These are phyloP conservation scores for Chlorocebus sabaeus DNA, from an alignment of 2,113 vertebrate species.

Conservation along the genomic window DNA sequence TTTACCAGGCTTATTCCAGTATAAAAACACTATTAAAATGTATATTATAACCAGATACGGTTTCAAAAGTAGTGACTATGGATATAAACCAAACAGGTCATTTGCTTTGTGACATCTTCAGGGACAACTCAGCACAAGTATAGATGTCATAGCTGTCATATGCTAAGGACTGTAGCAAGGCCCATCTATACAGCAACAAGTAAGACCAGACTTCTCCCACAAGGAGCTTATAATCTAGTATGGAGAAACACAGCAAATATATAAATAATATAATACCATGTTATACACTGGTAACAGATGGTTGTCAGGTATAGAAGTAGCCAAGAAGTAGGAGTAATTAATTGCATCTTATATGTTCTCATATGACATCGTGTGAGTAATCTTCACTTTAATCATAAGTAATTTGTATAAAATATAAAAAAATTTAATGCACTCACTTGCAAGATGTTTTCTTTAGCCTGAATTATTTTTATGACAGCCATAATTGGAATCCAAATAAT, in stretches of 20 bases:
- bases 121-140: neutral
- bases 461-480: slow-evolving; percentile 85
- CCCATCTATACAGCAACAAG: neutral
- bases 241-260: neutral
- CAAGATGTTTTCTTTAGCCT: slow-evolving; percentile 85
- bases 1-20: neutral
- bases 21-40: neutral
- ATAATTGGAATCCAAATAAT: slow-evolving; percentile 92
- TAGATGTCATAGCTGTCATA: neutral
- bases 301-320: neutral
- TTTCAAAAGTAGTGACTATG: neutral
- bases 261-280: neutral
- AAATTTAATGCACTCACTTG: slow-evolving; percentile 82
- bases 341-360: neutral
- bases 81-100: neutral
- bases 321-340: neutral
- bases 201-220: neutral
- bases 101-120: neutral
- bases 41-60: neutral
- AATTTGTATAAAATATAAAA: neutral
- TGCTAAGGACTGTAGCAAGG: neutral
- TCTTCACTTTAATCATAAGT: neutral
- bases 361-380: neutral
- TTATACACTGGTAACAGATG: neutral
- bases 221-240: slow-evolving; percentile 3